Conservation (phyloP, 2,113 vertebrate genomes). For the Boulengeromyrus knoepffleri region DNA sequence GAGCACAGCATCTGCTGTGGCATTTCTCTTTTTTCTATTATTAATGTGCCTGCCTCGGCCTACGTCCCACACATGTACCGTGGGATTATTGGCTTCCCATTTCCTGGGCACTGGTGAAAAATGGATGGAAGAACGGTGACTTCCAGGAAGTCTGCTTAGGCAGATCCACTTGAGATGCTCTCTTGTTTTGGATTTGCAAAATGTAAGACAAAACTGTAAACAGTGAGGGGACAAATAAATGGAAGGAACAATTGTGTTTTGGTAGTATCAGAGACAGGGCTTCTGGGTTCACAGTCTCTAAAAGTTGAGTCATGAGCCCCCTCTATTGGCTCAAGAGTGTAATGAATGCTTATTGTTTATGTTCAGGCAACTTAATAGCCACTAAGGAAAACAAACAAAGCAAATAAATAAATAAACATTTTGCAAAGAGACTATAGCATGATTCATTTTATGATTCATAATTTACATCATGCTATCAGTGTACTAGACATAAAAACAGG, state of each 20-base stretch:
- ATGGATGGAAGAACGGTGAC: neutral
- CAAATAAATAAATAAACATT: neutral
- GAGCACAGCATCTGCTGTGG: neutral
- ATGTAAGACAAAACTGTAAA: neutral
- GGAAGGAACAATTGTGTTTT: neutral
- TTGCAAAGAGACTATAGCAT: neutral
- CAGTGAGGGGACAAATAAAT: neutral
- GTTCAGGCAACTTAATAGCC: neutral
- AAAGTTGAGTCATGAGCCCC: neutral
- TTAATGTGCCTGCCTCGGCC: neutral
- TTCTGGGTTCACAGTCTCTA: neutral
- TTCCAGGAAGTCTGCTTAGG: neutral
- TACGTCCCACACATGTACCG: neutral
- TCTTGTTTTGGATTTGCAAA: neutral
- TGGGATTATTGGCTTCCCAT: slow-evolving; percentile 1
- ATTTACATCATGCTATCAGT: neutral
- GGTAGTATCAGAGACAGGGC: neutral
- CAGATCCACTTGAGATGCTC: neutral
- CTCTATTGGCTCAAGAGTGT: slow-evolving; percentile 8
- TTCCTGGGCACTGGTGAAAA: neutral
- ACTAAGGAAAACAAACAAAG: neutral
- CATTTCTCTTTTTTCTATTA: slow-evolving; percentile 4
- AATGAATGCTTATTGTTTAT: neutral
- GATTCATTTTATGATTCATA: neutral
- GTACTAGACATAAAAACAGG: neutral